Conservation (phyloP, 2,888 invertebrate species). For the Callinectes sapidus region DNA sequence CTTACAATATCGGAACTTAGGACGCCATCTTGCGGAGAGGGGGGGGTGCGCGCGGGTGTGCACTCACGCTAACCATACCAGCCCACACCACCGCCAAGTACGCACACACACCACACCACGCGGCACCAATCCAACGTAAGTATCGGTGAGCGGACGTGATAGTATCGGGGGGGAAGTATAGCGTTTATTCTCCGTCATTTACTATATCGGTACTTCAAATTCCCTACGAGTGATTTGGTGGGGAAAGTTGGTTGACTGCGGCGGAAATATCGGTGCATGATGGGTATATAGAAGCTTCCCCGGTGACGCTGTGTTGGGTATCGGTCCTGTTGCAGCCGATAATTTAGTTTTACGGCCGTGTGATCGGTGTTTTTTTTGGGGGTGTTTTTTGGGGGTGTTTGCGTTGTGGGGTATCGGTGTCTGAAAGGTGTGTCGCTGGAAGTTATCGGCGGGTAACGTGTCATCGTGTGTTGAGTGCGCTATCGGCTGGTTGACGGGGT, state of each 20-base stretch:
- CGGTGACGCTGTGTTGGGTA: not conserved
- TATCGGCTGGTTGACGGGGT: too few species aligned
- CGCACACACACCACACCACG: not conserved
- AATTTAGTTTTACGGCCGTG: not conserved
- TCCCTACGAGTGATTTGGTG: too few species aligned
- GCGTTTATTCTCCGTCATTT: too few species aligned
- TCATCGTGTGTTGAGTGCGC: too few species aligned
- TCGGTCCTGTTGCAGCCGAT: not conserved
- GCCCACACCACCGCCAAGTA: not conserved
- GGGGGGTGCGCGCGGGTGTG: not conserved
- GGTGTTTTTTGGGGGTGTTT: not conserved
- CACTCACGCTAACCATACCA: too few species aligned
- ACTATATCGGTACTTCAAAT: too few species aligned
- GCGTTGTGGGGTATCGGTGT: not conserved
- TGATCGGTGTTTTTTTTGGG: constrained; percentile 1
- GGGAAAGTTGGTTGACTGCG: too few species aligned
- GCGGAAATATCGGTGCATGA: not conserved
- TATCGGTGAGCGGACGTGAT: not conserved
- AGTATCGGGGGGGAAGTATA: constrained; percentile 4
- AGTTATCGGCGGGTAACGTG: not conserved
- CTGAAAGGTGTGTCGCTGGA: not conserved
- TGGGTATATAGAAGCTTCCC: not conserved
- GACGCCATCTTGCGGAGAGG: not conserved
- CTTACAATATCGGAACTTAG: not conserved
- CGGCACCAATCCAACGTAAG: not conserved